Evolutionary conservation across 2,888 invertebrate species (phyloP), one percentile per base, ranked within the genome.

Genomic region (Zygothrica quintamaculata): DNA sequence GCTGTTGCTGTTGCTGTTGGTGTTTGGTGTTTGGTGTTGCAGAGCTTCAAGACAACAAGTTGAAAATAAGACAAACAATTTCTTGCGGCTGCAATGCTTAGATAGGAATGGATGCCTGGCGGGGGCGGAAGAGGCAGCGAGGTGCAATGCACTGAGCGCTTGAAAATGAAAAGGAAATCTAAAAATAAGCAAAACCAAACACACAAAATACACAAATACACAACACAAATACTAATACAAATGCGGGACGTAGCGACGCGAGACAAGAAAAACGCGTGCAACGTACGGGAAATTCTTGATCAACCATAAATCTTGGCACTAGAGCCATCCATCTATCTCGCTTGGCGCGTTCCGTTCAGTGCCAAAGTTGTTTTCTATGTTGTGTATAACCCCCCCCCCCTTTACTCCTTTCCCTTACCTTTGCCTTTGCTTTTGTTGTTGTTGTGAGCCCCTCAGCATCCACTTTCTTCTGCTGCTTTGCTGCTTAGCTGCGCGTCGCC

Each of bases 301-400:
- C 86, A 82, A 84, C 73, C 77, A 88, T 88, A 88, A 88, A 89
- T 88, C 88, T 88, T 87, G 80, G 74, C 84, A 80, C 74, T 77
- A 71, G 70, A 76, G 82, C 74, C 77, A 88, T 88, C 88, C 79
- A 88, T 88, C 88, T 88, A 88, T 88, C 88, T 85, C 81, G 74
- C 67, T 75, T 87, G 77, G 81, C 81, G 82, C 79, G 86, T 76
- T 82, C 64, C 86, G 80, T 86, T 84, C 71, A 73, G 72, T 72
- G 65, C 66, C 75, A 86, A 82, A 84, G 84, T 86, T 84, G 77
- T 84, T 79, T 76, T 84, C 80, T 82, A 59, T 71, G 60, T 44
- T 68, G 56, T n/a, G n/a, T n/a, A n/a, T 42, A 59, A 29, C 33
- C 29, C n/a, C 16, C 15, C 29, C 48, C 25, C 26, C 1, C 22